Percentiles rank a stretch among this genome's conserved stretches.
Conservation (phyloP, 2,113 vertebrate genomes). For the Eleginops maclovinus region DNA sequence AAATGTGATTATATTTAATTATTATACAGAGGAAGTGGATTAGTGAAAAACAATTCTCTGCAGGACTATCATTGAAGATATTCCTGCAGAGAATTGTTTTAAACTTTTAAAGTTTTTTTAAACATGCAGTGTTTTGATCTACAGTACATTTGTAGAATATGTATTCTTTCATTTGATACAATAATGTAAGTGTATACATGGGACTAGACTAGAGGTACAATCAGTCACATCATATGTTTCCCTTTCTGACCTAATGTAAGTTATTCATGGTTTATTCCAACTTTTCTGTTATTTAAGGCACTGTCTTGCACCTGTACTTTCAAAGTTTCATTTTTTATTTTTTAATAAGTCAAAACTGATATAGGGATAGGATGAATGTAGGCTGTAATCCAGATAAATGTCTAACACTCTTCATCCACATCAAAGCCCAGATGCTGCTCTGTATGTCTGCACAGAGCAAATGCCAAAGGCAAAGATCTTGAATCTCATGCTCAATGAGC, state of each 20-base stretch:
- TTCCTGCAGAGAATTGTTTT: too few relatives aligned
- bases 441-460: conserved; percentile 14
- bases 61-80: not conserved
- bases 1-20: not conserved
- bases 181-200: not conserved
- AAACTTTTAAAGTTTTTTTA: not conserved
- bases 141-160: not conserved
- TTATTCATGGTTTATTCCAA: not conserved
- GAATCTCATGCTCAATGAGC: conserved; percentile 28
- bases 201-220: not conserved
- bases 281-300: not conserved
- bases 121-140: not conserved
- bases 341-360: too few relatives aligned
- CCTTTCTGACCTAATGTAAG: conserved; percentile 26
- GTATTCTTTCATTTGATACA: not conserved
- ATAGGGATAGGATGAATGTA: not conserved
- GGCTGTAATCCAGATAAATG: not conserved
- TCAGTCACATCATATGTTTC: not conserved
- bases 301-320: not conserved
- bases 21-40: not conserved
- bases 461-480: conserved; percentile 10
- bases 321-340: not conserved
- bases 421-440: conserved; percentile 15
- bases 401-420: not conserved
- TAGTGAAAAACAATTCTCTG: not conserved